Conservation (phyloP, 2,888 invertebrate genomes). For the Rapana venosa region DNA sequence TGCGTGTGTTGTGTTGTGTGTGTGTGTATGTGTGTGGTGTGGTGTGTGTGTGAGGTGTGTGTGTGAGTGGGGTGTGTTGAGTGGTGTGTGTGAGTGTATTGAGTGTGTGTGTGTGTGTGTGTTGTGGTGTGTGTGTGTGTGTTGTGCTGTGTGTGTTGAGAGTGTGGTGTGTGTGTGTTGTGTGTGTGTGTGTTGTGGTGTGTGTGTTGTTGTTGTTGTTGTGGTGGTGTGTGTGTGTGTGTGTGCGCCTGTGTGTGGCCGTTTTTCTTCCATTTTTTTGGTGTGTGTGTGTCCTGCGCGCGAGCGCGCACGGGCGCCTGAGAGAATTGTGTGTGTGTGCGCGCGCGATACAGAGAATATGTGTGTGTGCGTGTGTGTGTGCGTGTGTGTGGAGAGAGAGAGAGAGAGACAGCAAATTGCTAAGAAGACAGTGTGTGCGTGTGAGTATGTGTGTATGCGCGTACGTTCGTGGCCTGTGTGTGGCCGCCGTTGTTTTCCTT, state of each 20-base stretch:
- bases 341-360: too few relatives aligned
- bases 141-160: not conserved
- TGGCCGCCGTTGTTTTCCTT: too few relatives aligned
- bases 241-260: not conserved
- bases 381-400: not conserved
- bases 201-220: too few relatives aligned
- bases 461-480: too few relatives aligned
- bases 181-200: not conserved
- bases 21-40: not conserved
- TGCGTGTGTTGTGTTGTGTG: not conserved
- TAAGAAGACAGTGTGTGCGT: too few relatives aligned
- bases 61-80: not conserved
- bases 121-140: not conserved
- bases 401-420: too few relatives aligned
- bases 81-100: not conserved
- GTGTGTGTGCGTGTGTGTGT: not conserved
- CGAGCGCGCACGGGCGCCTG: too few relatives aligned
- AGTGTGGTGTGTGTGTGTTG: not conserved
- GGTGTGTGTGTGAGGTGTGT: slow-evolving; percentile 1
- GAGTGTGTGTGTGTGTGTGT: slow-evolving; percentile 1
- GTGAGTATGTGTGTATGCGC: not conserved
- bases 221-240: not conserved
- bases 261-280: too few relatives aligned
- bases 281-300: not conserved
- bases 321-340: not conserved